Conservation (phyloP, 1,140 invertebrate species). For the Cherax quadricarinatus region DNA sequence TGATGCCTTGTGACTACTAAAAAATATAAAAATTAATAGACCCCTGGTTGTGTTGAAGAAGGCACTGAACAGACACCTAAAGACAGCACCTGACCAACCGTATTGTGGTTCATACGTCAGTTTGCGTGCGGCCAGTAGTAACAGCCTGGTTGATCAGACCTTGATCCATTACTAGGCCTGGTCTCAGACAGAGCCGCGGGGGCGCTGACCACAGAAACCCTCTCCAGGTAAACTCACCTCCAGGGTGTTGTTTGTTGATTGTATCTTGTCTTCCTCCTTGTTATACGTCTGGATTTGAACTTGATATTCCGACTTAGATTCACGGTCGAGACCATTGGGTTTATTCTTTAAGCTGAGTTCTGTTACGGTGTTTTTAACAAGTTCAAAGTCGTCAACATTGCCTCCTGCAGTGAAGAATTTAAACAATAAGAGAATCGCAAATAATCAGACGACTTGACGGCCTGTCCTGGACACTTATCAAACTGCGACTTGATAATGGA, state of each 20-base stretch:
- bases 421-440: not conserved
- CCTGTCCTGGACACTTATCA: not conserved
- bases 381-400: not conserved
- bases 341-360: not conserved
- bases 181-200: too few species aligned
- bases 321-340: slow-evolving; percentile 3
- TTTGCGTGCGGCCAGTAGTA: too few species aligned
- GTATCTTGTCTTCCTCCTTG: not conserved
- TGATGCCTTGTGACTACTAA: too few species aligned
- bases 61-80: too few species aligned
- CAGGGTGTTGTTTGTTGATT: not conserved
- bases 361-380: not conserved
- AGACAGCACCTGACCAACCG: too few species aligned
- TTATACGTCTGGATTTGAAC: not conserved
- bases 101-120: too few species aligned
- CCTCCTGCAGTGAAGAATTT: not conserved
- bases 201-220: too few species aligned
- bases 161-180: too few species aligned
- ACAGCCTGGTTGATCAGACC: too few species aligned
- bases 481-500: not conserved
- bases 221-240: not conserved
- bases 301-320: not conserved
- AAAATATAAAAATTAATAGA: too few species aligned
- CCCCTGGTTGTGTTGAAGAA: too few species aligned
- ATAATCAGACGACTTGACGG: too few species aligned